Evolutionary conservation across 1,140 invertebrate genomes (phyloP).

Genomic region (Cydia splendana): DNA sequence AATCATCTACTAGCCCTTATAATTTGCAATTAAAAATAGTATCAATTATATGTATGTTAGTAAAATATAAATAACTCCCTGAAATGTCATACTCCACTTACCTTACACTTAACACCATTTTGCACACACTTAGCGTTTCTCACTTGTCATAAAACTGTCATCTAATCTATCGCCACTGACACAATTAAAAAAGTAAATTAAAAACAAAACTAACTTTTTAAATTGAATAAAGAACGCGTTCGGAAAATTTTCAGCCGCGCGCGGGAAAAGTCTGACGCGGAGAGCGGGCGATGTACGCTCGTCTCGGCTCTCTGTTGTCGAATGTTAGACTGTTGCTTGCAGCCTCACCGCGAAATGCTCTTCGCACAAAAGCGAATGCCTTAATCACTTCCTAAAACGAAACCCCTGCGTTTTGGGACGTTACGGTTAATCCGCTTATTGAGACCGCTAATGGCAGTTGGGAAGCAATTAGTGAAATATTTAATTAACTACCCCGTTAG

Average conservation of each 20-base stretch:
- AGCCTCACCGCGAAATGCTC: slow-evolving; percentile 63
- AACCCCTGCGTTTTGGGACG: slow-evolving; percentile 47
- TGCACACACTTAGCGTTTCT: slow-evolving; percentile 51
- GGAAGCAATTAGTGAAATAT: slow-evolving; percentile 39
- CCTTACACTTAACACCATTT: slow-evolving; percentile 68
- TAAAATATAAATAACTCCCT: neutral
- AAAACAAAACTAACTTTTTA: slow-evolving; percentile 32
- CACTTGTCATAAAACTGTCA: slow-evolving; percentile 51
- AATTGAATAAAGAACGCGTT: slow-evolving; percentile 25
- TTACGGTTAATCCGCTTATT: slow-evolving; percentile 45
- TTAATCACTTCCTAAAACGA: slow-evolving; percentile 55
- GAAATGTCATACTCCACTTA: slow-evolving; percentile 52
- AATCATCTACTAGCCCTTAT: neutral
- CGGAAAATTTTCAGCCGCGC: slow-evolving; percentile 20
- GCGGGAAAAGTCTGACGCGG: slow-evolving; percentile 36
- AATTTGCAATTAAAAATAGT: neutral
- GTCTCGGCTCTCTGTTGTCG: slow-evolving; percentile 46
- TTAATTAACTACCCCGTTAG: slow-evolving; percentile 31
- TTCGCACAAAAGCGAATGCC: slow-evolving; percentile 41
- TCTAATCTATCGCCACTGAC: slow-evolving; percentile 43
- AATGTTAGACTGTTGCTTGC: slow-evolving; percentile 46
- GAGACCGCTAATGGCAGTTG: slow-evolving; percentile 40
- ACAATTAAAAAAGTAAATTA: slow-evolving; percentile 47
- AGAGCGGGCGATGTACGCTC: slow-evolving; percentile 50
- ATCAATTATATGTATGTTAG: neutral